Evolutionary conservation across 2,113 vertebrate genomes (phyloP), one percentile per base, ranked within the genome.

Genomic region (Mobula hypostoma): DNA sequence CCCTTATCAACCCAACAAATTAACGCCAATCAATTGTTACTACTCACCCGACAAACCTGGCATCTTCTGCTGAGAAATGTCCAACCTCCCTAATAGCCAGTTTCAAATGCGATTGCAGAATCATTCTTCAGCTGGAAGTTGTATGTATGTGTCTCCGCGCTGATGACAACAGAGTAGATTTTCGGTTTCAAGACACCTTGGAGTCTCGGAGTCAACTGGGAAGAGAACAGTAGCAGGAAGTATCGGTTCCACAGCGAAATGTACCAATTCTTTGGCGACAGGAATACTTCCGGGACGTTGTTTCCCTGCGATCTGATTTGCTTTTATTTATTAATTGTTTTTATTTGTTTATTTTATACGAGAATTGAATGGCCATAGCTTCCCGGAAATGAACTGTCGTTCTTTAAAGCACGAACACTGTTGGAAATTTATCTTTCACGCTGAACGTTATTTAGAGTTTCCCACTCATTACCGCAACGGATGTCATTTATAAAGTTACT

Each of bases 1-100:
- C 74, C 70, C 91, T 93, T 93, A 93, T 93, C 91, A 93, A 93
- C 32, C 68, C 70, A 21, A 56, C 91, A 74, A 93, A 93, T 93
- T 93, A 93, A 93, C 68, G 24, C 68, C 32, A 90, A 68, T 63
- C 91, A 93, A 93, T 74, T 93, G 32, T 74, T 76, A 12, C 36
- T 56, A 93, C 70, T 72, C 91, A 74, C 91, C 91, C 21, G 70
- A 56, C 91, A 93, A 76, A 74, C 36, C 68, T 29, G 70, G 48
- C 70, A 74, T 76, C 21, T 12, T 48, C 68, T 93, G 91, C 74
- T 93, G 68, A 93, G 36, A 74, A 93, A 56, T 40, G 24, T 19
- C 74, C 19, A 70, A 93, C 21, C 91, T 48, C 36, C 68, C 91
- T 93, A 93, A 93, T 93, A 70, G 32, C 27, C 70, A 93, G 88